Evolutionary conservation across 2,113 vertebrate genomes (phyloP).

Genomic region (Maccullochella peelii): DNA sequence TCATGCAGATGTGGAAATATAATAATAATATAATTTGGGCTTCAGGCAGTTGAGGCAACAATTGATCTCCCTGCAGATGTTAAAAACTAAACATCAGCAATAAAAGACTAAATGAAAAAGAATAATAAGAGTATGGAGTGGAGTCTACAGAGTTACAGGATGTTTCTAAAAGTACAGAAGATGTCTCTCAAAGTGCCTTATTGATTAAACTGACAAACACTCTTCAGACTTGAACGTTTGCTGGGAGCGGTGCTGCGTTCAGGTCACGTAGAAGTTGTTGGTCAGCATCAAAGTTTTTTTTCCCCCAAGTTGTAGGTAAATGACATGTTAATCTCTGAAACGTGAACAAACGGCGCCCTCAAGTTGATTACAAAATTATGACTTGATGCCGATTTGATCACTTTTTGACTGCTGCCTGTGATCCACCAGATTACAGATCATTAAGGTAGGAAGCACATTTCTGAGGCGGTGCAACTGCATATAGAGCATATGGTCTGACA

Average conservation of each 20-base stretch:
- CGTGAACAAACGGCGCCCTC: neutral
- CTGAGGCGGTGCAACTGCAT: too few species aligned
- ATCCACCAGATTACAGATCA: too few species aligned
- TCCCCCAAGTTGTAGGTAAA: neutral
- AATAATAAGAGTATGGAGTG: neutral
- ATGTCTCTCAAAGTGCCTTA: neutral
- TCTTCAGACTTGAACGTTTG: neutral
- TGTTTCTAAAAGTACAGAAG: too few species aligned
- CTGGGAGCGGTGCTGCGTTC: neutral
- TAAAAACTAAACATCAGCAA: neutral
- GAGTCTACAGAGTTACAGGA: neutral
- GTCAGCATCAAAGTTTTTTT: neutral
- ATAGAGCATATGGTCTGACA: too few species aligned
- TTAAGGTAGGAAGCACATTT: too few species aligned
- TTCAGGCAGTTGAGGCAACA: neutral
- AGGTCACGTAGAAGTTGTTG: neutral
- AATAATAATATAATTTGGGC: neutral
- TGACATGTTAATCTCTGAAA: neutral
- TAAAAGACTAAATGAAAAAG: neutral
- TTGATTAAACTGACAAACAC: neutral
- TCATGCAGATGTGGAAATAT: too few species aligned
- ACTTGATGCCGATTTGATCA: too few species aligned
- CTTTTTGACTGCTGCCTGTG: too few species aligned
- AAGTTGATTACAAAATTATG: neutral
- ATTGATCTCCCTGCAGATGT: neutral